phyloP scores from a whole-genome alignment of 2,113 vertebrate genomes.

The Scomber colias region DNA sequence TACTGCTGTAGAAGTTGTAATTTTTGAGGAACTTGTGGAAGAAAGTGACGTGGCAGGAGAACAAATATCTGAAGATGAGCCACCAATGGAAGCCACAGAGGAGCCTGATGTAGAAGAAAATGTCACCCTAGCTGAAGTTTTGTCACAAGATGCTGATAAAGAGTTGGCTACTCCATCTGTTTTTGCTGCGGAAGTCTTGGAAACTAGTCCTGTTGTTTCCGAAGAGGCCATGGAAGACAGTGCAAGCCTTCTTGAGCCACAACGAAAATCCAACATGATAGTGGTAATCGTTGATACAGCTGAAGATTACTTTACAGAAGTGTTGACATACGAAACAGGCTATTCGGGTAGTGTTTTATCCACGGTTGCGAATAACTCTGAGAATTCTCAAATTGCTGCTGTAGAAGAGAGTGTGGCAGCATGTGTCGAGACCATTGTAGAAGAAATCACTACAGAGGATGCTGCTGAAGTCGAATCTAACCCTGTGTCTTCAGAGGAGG shows the following conservation, averaged over 20 bases:
- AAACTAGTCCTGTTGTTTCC: background rate
- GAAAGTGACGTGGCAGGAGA: background rate
- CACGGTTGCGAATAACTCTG: background rate
- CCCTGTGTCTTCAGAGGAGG: conserved; percentile 5
- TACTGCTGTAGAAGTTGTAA: background rate
- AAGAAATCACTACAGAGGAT: conserved; percentile 11
- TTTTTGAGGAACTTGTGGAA: background rate
- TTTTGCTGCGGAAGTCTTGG: background rate
- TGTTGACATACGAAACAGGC: background rate
- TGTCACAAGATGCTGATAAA: background rate
- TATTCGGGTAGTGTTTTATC: background rate
- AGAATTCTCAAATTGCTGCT: background rate
- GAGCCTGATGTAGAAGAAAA: background rate
- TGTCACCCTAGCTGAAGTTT: background rate
- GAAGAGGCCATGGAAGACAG: background rate
- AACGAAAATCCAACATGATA: background rate
- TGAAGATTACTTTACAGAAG: background rate
- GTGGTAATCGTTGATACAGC: background rate
- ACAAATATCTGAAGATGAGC: background rate
- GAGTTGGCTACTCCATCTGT: background rate
- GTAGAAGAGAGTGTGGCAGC: background rate
- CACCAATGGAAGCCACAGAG: background rate
- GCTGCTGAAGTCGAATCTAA: background rate
- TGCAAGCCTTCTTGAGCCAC: background rate
- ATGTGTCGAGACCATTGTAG: background rate